A percentile compares a stretch with the other conserved stretches of the same genome.
phyloP scores from a whole-genome alignment of 1,140 invertebrate species.

The Drosophila micromelanica region DNA sequence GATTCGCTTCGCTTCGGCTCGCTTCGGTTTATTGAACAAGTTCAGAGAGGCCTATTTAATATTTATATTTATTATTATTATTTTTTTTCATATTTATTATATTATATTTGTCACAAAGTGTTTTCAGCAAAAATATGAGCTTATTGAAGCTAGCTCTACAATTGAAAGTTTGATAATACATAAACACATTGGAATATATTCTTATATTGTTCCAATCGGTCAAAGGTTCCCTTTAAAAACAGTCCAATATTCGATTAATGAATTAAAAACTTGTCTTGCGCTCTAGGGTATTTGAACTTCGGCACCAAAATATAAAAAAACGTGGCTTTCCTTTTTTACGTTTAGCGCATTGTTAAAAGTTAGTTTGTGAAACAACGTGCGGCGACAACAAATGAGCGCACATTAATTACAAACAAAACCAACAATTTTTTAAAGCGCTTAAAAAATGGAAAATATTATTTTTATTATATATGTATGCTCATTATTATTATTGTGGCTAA shows the following conservation, averaged over 20 bases:
- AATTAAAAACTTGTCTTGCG: no score
- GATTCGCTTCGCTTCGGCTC: slow-evolving; percentile 38
- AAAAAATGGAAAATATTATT: slow-evolving; percentile 38
- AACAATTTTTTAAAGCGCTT: slow-evolving; percentile 38
- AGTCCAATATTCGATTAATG: no score
- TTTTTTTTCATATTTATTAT: not conserved
- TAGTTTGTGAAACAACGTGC: slow-evolving; percentile 57
- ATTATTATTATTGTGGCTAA: slow-evolving; percentile 47
- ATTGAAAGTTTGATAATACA: no score
- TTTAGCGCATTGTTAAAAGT: slow-evolving; percentile 46
- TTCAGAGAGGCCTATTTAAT: slow-evolving; percentile 35
- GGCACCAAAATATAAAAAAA: not conserved
- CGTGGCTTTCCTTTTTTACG: slow-evolving; percentile 4
- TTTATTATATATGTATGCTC: slow-evolving; percentile 16
- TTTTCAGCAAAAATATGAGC: no score
- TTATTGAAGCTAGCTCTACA: no score
- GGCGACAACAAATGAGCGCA: slow-evolving; percentile 64
- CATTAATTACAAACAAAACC: slow-evolving; percentile 68
- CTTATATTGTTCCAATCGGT: no score
- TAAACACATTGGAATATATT: no score
- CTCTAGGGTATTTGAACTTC: not conserved
- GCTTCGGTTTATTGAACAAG: slow-evolving; percentile 51
- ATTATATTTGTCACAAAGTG: no score
- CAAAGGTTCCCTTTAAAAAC: no score
- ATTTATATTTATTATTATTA: slow-evolving; percentile 17